Conservation (phyloP, 2,113 vertebrate species). For the Anolis carolinensis region DNA sequence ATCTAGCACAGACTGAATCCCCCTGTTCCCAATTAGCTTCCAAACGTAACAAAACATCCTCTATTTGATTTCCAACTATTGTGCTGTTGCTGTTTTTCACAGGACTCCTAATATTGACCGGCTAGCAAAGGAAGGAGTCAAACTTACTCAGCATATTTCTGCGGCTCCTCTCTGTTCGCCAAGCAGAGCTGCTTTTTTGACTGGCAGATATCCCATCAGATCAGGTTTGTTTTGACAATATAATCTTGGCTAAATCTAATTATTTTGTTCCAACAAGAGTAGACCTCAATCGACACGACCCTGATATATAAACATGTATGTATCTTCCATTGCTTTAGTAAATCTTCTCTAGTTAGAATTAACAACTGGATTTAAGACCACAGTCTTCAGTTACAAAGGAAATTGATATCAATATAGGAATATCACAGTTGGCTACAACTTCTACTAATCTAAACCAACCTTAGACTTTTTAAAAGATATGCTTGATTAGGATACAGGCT, state of each 20-base stretch:
- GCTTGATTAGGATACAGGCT: neutral
- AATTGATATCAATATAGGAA: no score
- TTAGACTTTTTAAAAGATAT: neutral
- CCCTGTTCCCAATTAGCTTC: neutral
- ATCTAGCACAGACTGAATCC: no score
- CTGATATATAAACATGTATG: no score
- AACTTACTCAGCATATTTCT: constrained; percentile 85
- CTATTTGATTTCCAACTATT: neutral
- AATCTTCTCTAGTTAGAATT: no score
- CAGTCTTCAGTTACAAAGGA: neutral
- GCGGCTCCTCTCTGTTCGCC: constrained; percentile 86
- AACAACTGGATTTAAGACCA: no score
- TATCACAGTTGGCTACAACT: no score
- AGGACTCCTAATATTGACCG: constrained; percentile 89
- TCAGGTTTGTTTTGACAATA: constrained; percentile 76
- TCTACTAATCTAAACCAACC: no score
- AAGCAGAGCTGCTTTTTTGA: constrained; percentile 90
- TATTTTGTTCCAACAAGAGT: no score
- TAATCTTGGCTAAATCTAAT: neutral
- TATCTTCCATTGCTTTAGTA: no score
- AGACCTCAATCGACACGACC: no score
- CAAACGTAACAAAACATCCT: neutral
- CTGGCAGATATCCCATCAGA: constrained; percentile 87
- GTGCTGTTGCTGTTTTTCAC: neutral
- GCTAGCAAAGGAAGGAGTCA: constrained; percentile 83